Evolutionary conservation across 2,888 invertebrate species (phyloP), one percentile per base, ranked within the genome.

Genomic region (Drosophila rellima): DNA sequence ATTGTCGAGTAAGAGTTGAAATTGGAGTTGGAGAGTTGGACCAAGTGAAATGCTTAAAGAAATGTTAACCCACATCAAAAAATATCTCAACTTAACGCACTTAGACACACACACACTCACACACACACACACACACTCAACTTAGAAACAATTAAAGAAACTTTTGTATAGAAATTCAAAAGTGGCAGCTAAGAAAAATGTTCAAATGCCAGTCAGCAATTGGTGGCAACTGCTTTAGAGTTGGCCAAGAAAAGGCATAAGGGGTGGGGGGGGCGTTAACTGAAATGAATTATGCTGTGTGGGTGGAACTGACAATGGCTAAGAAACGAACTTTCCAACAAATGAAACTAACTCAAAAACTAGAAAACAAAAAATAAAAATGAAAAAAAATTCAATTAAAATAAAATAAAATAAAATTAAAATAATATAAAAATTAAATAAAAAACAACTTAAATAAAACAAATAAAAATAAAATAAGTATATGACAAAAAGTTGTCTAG

Each of bases 1-100:
- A 78, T 78, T 81, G 71, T 67, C 61, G 74, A 74, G 64, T 68
- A 64, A 59, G 61, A 69, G 65, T 70, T 68, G 37, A 69, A 70
- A n/a, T n/a, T n/a, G n/a, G n/a, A n/a, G n/a, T n/a, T n/a, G n/a
- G n/a, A n/a, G n/a, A n/a, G n/a, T n/a, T n/a, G n/a, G 70, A 56
- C 70, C 74, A 67, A 70, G 64, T 71, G 78, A 78, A 81, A 72
- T 82, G 82, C 67, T 82, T 70, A 80, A 78, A 77, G 72, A 72
- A 74, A 71, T 70, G 69, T 78, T 87, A 81, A 81, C 87, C 87
- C 87, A 87, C 88, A 82, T 87, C 88, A 87, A 86, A 75, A 67
- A 70, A 74, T 77, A 67, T 78, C 64, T 72, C 68, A 71, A 73
- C 67, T 65, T 50, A 60, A 75, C 75, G 31, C 67, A 65, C 48